A percentile compares a stretch with the other conserved stretches of the same genome.
phyloP scores from a whole-genome alignment of 2,113 vertebrate species.

The Nibea coibor region DNA sequence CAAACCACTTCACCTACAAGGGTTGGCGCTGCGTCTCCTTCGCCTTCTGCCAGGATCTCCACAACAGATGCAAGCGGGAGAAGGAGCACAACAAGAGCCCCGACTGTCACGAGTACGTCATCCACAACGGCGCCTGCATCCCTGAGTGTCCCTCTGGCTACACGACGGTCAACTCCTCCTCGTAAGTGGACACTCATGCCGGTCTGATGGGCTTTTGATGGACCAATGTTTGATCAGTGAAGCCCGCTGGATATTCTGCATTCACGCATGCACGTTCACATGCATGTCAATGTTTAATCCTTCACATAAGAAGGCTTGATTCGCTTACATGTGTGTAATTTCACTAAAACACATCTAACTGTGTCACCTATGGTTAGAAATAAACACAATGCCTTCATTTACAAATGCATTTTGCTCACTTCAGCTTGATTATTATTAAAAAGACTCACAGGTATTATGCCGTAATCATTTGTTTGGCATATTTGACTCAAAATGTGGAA shows the following conservation, averaged over 20 bases:
- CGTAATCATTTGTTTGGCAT: background rate
- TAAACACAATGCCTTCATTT: background rate
- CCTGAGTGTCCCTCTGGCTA: conserved; percentile 94
- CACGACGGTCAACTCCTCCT: conserved; percentile 90
- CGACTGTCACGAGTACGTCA: conserved; percentile 89
- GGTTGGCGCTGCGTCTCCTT: conserved; percentile 95
- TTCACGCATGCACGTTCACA: background rate
- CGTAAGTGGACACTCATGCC: conserved; percentile 85
- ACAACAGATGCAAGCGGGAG: conserved; percentile 86
- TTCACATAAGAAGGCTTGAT: background rate
- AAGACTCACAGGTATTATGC: background rate
- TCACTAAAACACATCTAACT: background rate
- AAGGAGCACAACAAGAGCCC: conserved; percentile 75
- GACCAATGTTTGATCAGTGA: conserved; percentile 32
- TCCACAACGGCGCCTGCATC: conserved; percentile 91
- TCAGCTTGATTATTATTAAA: background rate
- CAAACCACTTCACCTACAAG: conserved; percentile 86
- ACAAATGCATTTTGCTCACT: background rate
- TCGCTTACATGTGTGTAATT: background rate
- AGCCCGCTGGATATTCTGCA: background rate
- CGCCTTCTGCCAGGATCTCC: conserved; percentile 91
- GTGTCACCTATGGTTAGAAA: background rate
- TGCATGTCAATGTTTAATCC: background rate
- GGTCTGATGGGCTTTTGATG: conserved; percentile 28
- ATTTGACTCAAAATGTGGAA: too few relatives aligned